phyloP scores from a whole-genome alignment of 2,888 invertebrate genomes.

The Ferrisia virgata region DNA sequence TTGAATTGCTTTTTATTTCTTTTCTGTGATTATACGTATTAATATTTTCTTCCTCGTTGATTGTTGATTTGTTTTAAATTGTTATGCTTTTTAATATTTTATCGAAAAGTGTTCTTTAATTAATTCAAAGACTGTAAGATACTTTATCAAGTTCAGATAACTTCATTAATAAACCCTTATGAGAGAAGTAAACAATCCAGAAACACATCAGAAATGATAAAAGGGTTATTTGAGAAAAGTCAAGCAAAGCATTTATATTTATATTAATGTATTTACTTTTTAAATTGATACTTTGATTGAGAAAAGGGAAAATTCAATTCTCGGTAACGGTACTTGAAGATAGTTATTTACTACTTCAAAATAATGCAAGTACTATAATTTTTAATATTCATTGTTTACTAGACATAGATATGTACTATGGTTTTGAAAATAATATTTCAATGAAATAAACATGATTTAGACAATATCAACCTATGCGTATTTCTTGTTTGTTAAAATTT shows the following conservation, averaged over 20 bases:
- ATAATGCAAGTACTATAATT: not conserved
- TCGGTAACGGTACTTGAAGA: not conserved
- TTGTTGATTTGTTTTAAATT: not conserved
- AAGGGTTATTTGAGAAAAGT: not conserved
- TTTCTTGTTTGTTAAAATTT: not conserved
- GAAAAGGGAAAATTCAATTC: not conserved
- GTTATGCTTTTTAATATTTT: not conserved
- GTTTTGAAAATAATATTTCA: not conserved
- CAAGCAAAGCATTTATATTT: not conserved
- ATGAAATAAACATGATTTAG: not conserved
- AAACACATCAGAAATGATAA: not conserved
- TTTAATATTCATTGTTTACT: not conserved
- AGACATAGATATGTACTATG: not conserved
- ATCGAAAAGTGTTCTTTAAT: not conserved
- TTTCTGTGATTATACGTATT: conserved; percentile 12
- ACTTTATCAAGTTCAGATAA: not conserved
- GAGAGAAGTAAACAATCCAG: not conserved
- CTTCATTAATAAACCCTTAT: not conserved
- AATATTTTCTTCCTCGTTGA: conserved; percentile 6
- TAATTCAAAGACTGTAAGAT: not conserved
- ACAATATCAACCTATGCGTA: not conserved
- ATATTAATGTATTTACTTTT: not conserved
- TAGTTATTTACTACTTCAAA: not conserved
- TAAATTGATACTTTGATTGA: not conserved
- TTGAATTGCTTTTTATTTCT: conserved; percentile 4